Evolutionary conservation across 1,140 invertebrate genomes (phyloP), one percentile per base, ranked within the genome.

Genomic region (Calephelis virginiensis): DNA sequence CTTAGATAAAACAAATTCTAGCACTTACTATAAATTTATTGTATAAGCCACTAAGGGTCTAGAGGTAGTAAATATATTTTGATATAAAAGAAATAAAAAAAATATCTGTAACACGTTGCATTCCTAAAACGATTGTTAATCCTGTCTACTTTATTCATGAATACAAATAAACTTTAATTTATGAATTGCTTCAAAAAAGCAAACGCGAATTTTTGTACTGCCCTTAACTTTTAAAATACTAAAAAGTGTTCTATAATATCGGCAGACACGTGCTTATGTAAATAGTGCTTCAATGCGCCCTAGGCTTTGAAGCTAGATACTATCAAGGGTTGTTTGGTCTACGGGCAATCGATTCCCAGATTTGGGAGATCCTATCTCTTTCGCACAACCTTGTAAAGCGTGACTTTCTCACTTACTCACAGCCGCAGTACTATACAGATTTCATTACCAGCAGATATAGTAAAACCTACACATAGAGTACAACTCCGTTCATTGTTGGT

Each of bases 271-370:
- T 69, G 68, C 61, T 77, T 78, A 82, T 74, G 73, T 70, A 67
- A 71, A 66, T 71, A 56, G 53, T 59, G 53, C 53, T 59, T 59
- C 28, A 59, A 59, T 59, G 53, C 53, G 28, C 53, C 53, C 53
- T 59, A 59, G 53, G 53, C 53, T 59, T 59, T 59, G 53, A 59
- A 59, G 53, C 53, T 59, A 59, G 53, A 59, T 59, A 76, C 71
- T 71, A 84, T 85, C 79, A 77, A 78, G 85, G 85, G 83, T 78
- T 81, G 81, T 74, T 80, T 74, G 76, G 75, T 73, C 74, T 72
- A 70, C 74, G 56, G 74, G 67, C 81, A 82, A 89, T 86, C 83
- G 84, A 86, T 86, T 84, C 69, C 63, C 64, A 71, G 76, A 88
- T 85, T 86, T 78, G 81, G 85, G 72, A 79, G 80, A 74, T 76